phyloP scores from a whole-genome alignment of 2,888 invertebrate species.

The Epistrophella euchroma region DNA sequence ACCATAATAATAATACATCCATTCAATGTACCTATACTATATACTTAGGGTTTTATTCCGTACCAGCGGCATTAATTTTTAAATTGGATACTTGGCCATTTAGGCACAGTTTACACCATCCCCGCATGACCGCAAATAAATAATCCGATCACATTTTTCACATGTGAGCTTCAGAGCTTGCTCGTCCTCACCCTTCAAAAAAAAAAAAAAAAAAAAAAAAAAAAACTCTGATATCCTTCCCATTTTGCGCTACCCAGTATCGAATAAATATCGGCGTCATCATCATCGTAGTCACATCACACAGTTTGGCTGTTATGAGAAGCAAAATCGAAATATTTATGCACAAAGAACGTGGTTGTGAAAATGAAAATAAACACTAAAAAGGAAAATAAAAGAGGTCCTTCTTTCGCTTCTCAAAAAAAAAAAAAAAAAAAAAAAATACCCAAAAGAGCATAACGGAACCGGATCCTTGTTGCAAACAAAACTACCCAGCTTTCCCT shows the following conservation, averaged over 20 bases:
- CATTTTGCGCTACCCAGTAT: conserved; percentile 18
- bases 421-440: neutral
- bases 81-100: conserved; percentile 76
- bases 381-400: conserved; percentile 22
- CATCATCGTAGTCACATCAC: conserved; percentile 67
- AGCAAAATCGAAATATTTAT: conserved; percentile 69
- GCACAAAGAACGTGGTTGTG: conserved; percentile 61
- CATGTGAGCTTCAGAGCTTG: conserved; percentile 71
- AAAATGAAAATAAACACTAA: conserved; percentile 50
- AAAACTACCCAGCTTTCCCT: no score
- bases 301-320: conserved; percentile 56
- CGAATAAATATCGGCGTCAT: conserved; percentile 53
- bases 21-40: conserved; percentile 1
- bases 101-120: conserved; percentile 75
- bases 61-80: conserved; percentile 67
- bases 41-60: neutral
- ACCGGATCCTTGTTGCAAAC: conserved; percentile 32
- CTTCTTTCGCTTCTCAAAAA: neutral
- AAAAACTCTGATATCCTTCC: conserved; percentile 26
- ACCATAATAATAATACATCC: conserved; percentile 25
- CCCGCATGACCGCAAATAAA: conserved; percentile 72
- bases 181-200: conserved; percentile 28
- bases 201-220: neutral
- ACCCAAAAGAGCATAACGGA: neutral
- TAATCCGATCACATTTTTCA: conserved; percentile 76